Evolutionary conservation across 2,113 vertebrate species (phyloP), one percentile per base, ranked within the genome.

Genomic region (Ammodytes dubius): DNA sequence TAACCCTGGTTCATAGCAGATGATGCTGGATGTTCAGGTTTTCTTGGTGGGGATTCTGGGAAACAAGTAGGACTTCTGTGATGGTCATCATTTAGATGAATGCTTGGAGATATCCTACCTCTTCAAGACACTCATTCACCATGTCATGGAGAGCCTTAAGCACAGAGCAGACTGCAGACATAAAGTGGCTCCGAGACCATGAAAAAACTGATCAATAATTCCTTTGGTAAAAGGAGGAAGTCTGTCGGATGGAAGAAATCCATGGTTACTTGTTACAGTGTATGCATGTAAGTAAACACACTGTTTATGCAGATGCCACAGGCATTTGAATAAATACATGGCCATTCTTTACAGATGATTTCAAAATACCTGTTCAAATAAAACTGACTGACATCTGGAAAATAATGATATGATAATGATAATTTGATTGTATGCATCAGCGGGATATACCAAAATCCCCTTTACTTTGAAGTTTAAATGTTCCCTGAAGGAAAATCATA

Each of bases 171-270:
- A 90, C 67, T 70, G 75, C 77, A 85, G 91, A 74, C 75, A 66
- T 84, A 90, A 85, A 93, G 85, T 71, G 92, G 91, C 77, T 91
- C 92, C 76, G 92, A 90, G 73, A 91, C 91, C 77, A 91, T 87
- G 88, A 88, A 71, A 77, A 91, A 93, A 73, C 87, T 93, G 53
- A 94, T 93, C 79, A 93, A 93, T 90, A 93, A 93, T 66, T 82
- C 92, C 66, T 94, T 92, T 76, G 90, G 89, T 67, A 94, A 94
- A 86, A 92, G 86, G 69, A 80, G 87, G 71, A 91, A 91, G 84
- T 94, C 92, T 35, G 91, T 91, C 65, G 94, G 82, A 93, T 67
- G 54, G 73, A 77, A 57, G 59, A 87, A 81, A 66, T 77, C 64
- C 57, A 49, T 35, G 61, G n/a, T 65, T 59, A 81, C 27, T 77